Percentiles rank a stretch among this genome's conserved stretches.
phyloP scores from a whole-genome alignment of 2,797 vertebrate species.

The Enteromius afrohamiltoni region DNA sequence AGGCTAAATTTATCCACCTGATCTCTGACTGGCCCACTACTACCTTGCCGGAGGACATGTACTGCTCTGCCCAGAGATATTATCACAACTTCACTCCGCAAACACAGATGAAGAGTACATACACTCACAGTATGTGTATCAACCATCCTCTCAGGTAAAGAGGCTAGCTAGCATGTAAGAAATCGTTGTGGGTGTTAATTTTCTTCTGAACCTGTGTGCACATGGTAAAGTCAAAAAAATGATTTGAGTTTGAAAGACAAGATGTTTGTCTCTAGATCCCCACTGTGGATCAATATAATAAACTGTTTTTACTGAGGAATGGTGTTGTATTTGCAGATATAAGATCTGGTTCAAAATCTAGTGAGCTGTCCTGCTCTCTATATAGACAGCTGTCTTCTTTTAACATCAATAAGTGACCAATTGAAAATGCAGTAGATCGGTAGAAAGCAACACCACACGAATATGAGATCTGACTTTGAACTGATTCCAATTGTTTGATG shows the following conservation, averaged over 20 bases:
- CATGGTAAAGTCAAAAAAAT: neutral
- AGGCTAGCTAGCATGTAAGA: neutral
- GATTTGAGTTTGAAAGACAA: neutral
- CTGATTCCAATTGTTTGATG: neutral
- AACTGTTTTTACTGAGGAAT: slow-evolving; percentile 24
- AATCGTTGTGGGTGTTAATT: neutral
- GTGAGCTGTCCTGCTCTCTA: neutral
- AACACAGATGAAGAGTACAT: slow-evolving; percentile 50
- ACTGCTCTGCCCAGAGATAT: slow-evolving; percentile 78
- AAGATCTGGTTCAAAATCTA: neutral
- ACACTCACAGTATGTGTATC: neutral
- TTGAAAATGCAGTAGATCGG: neutral
- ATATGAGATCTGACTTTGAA: neutral
- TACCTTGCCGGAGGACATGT: slow-evolving; percentile 72
- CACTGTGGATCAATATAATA: neutral
- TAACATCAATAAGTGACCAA: neutral
- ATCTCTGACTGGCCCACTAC: slow-evolving; percentile 67
- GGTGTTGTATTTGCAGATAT: neutral
- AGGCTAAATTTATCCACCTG: slow-evolving; percentile 70
- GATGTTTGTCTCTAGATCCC: neutral
- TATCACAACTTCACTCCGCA: slow-evolving; percentile 76
- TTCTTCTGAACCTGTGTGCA: neutral
- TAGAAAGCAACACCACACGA: neutral
- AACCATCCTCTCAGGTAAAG: neutral
- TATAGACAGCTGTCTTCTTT: neutral